A percentile compares a stretch with the other conserved stretches of the same genome.
Evolutionary conservation across 2,888 invertebrate genomes (phyloP).

Genomic region (Chalcosyrphus nemorum): DNA sequence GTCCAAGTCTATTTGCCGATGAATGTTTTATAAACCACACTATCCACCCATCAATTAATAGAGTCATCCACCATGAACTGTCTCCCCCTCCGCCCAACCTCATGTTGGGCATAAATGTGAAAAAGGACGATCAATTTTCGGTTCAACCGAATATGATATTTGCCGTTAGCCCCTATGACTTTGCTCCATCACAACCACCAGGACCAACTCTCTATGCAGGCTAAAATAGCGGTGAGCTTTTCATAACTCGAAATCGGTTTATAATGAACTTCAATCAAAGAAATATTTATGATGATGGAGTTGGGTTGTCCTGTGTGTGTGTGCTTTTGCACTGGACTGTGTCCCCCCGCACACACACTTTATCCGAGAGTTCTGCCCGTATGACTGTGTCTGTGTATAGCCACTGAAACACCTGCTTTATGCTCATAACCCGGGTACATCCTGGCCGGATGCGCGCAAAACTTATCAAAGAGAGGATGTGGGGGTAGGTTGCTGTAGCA

Average conservation of each 20-base stretch:
- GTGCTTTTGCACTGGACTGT: neutral
- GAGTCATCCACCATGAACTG: conserved; percentile 28
- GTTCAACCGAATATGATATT: conserved; percentile 24
- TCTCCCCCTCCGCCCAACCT: neutral
- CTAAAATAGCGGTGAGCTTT: conserved; percentile 22
- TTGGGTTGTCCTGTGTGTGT: conserved; percentile 52
- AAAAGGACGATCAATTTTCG: conserved; percentile 45
- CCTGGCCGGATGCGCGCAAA: conserved; percentile 16
- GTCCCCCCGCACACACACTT: too few species aligned
- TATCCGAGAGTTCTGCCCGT: conserved; percentile 3
- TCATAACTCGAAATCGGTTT: conserved; percentile 56
- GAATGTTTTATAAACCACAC: conserved; percentile 58
- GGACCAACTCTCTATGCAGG: neutral
- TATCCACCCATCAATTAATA: conserved; percentile 61
- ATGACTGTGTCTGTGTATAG: conserved; percentile 5
- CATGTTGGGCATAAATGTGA: conserved; percentile 33
- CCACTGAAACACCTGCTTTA: conserved; percentile 28
- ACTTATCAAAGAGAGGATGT: conserved; percentile 44
- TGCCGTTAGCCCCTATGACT: conserved; percentile 30
- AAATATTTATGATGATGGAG: conserved; percentile 67
- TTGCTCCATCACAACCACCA: neutral
- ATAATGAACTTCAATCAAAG: conserved; percentile 69
- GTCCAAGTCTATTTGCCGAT: conserved; percentile 48
- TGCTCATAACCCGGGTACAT: neutral
- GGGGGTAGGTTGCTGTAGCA: neutral